A percentile compares a stretch with the other conserved stretches of the same genome.
Conservation (phyloP, 1,140 invertebrate species). For the Mycetomoellerius zeteki region DNA sequence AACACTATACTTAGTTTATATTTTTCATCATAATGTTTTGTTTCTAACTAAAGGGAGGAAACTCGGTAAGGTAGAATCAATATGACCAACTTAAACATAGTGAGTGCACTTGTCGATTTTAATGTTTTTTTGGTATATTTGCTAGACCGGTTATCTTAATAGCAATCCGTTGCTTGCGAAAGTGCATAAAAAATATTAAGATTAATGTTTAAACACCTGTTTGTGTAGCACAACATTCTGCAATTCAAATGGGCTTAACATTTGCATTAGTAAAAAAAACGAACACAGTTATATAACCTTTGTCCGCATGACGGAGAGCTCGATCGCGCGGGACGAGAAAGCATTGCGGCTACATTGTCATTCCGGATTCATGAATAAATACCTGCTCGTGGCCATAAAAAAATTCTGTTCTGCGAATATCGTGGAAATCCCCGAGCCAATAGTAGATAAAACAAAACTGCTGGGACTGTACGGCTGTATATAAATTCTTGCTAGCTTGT, state of each 20-base stretch:
- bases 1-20: no score
- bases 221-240: conserved; percentile 54
- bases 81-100: no score
- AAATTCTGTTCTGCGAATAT: conserved; percentile 33
- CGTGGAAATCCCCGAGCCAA: conserved; percentile 65
- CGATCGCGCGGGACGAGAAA: conserved; percentile 65
- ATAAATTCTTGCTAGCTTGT: conserved; percentile 74
- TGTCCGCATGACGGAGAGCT: conserved; percentile 8
- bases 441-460: conserved; percentile 72
- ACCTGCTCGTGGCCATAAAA: conserved; percentile 44
- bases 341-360: conserved; percentile 67
- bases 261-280: conserved; percentile 61
- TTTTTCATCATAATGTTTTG: no score
- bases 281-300: conserved; percentile 56
- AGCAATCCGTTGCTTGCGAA: not conserved
- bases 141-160: not conserved
- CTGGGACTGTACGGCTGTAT: conserved; percentile 40
- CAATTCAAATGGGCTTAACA: conserved; percentile 67
- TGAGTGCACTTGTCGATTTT: no score
- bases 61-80: no score
- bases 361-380: conserved; percentile 78
- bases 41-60: no score
- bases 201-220: conserved; percentile 57
- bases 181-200: conserved; percentile 45
- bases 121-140: no score